Evolutionary conservation across 2,113 vertebrate genomes (phyloP).

Genomic region (Alces alces): DNA sequence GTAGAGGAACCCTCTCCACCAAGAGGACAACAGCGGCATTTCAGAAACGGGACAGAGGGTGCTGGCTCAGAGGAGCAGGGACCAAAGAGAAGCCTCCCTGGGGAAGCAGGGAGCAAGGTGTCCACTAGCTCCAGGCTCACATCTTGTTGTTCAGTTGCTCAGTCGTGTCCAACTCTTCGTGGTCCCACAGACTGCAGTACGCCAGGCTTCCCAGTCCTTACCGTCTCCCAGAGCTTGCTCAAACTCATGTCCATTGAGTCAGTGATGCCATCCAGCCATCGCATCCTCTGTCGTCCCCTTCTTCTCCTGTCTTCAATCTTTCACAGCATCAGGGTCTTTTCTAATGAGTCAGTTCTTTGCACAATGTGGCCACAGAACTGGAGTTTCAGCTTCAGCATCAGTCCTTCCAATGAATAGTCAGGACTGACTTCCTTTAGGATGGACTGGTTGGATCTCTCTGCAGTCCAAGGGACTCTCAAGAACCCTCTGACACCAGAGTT

Average conservation of each 20-base stretch:
- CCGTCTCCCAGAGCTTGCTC: neutral
- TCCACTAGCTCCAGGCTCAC: neutral
- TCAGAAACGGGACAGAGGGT: neutral
- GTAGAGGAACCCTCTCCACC: neutral
- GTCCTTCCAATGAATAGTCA: neutral
- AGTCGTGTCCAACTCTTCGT: neutral
- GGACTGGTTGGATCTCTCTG: neutral
- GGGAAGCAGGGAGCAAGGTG: neutral
- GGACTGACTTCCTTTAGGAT: neutral
- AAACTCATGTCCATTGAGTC: neutral
- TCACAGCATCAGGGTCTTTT: neutral
- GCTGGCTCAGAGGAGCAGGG: neutral
- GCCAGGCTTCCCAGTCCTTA: neutral
- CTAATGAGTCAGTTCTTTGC: neutral
- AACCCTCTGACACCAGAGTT: neutral
- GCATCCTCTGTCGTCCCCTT: neutral
- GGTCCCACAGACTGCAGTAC: fast-evolving
- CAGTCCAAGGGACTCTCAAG: neutral
- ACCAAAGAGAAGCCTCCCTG: neutral
- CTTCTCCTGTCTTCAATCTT: neutral
- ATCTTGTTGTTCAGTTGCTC: fast-evolving
- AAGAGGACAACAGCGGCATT: neutral
- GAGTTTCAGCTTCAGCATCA: neutral
- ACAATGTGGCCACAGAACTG: neutral
- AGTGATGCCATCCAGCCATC: neutral